phyloP scores from a whole-genome alignment of 2,888 invertebrate genomes.

The Atherix ibis region DNA sequence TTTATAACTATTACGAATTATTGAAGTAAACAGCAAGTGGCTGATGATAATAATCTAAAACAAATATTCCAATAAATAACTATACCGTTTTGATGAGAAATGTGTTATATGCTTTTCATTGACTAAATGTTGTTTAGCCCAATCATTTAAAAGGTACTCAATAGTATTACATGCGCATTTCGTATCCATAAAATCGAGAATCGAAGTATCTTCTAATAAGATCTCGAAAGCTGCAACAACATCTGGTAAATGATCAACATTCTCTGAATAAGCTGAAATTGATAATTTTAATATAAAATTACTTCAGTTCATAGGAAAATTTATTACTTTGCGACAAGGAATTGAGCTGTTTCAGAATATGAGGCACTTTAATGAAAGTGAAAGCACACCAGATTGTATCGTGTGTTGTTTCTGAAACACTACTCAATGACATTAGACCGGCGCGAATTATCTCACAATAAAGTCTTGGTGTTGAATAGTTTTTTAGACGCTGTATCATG shows the following conservation, averaged over 20 bases:
- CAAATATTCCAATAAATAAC: too few relatives aligned
- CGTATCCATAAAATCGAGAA: conserved; percentile 78
- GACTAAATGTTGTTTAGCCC: conserved; percentile 62
- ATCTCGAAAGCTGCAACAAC: conserved; percentile 71
- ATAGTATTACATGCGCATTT: conserved; percentile 80
- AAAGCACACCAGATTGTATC: conserved; percentile 91
- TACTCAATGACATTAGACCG: conserved; percentile 77
- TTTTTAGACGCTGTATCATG: conserved; percentile 72
- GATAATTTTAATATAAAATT: background rate
- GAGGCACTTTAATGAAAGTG: conserved; percentile 79
- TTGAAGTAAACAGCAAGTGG: too few relatives aligned
- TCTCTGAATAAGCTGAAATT: conserved; percentile 31
- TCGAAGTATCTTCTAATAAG: conserved; percentile 65
- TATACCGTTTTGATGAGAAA: conserved; percentile 37
- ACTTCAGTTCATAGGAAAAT: conserved; percentile 4
- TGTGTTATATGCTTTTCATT: conserved; percentile 61
- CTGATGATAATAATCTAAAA: too few relatives aligned
- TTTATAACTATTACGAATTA: too few relatives aligned
- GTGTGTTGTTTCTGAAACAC: conserved; percentile 65
- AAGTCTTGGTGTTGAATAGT: conserved; percentile 60
- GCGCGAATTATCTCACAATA: conserved; percentile 82
- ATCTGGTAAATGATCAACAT: conserved; percentile 53
- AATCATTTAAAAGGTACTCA: conserved; percentile 65
- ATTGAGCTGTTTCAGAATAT: conserved; percentile 56
- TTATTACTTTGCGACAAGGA: conserved; percentile 37